Conservation (phyloP, 2,888 invertebrate species). For the Polydrusus tereticollis region DNA sequence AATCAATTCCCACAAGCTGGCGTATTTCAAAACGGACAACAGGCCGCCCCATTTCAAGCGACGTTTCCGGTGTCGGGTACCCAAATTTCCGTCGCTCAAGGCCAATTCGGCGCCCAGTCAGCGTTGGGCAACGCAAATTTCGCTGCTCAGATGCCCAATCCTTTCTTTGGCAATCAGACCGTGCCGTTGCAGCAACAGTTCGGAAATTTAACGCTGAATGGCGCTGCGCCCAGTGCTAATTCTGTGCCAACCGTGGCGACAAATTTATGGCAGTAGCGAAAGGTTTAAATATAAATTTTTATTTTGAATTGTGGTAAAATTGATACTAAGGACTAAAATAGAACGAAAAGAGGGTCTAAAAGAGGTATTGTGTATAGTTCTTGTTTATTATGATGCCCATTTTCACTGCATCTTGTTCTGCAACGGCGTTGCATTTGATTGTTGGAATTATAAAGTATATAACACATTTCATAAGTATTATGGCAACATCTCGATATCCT, state of each 20-base stretch:
- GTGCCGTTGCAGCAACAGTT: conserved; percentile 68
- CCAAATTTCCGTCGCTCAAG: conserved; percentile 20
- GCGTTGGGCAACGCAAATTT: conserved; percentile 14
- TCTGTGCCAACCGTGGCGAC: conserved; percentile 55
- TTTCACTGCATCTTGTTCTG: neutral
- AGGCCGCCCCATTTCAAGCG: conserved; percentile 8
- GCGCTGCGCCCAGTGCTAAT: conserved; percentile 54
- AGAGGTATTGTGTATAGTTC: conserved; percentile 6
- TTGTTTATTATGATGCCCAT: neutral
- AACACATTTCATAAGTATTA: no score
- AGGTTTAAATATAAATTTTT: neutral
- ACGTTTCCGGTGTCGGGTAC: neutral
- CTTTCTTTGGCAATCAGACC: conserved; percentile 60
- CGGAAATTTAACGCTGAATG: conserved; percentile 67
- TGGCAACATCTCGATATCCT: no score
- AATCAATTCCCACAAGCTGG: conserved; percentile 41
- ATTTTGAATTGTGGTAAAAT: neutral
- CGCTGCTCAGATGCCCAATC: conserved; percentile 56
- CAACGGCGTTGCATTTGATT: neutral
- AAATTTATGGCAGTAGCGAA: conserved; percentile 65
- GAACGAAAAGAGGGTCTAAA: neutral
- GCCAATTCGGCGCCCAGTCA: conserved; percentile 12
- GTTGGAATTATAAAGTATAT: no score
- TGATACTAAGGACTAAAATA: conserved; percentile 8
- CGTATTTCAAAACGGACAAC: conserved; percentile 39